These are phyloP conservation scores for Charaxes varanes DNA, from an alignment of 1,140 invertebrate genomes.

Conservation along the genomic window DNA sequence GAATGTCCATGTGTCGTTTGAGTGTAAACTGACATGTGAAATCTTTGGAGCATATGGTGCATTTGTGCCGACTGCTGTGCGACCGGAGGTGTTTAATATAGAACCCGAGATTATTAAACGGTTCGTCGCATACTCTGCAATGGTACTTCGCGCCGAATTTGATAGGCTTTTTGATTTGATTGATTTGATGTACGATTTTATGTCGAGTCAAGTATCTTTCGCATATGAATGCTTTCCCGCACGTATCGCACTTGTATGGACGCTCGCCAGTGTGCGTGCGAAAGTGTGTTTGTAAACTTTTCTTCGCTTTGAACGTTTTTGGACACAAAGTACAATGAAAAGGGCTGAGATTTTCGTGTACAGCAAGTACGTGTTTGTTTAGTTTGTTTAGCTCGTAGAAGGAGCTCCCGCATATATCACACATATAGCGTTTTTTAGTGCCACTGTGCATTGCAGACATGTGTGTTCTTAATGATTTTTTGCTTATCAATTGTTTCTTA, in stretches of 20 bases:
- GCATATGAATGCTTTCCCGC: not conserved
- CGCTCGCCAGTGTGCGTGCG: constrained; percentile 5
- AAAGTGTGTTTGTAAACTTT: constrained; percentile 3
- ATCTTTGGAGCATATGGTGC: constrained; percentile 88
- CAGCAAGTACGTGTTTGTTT: constrained; percentile 2
- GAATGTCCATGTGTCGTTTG: constrained; percentile 1
- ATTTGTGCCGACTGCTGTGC: constrained; percentile 79
- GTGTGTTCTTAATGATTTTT: constrained; percentile 1
- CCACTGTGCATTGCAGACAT: constrained; percentile 2
- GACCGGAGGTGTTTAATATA: not conserved
- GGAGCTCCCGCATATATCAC: constrained; percentile 6
- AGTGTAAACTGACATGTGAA: not conserved
- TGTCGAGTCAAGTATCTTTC: not conserved
- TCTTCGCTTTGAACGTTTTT: not conserved
- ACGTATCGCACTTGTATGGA: constrained; percentile 11
- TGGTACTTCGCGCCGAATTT: not conserved
- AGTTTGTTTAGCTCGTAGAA: constrained; percentile 8
- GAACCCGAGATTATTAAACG: no score
- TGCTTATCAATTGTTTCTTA: constrained; percentile 3
- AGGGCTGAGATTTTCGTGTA: constrained; percentile 11
- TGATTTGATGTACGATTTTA: not conserved
- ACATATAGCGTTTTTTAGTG: constrained; percentile 7
- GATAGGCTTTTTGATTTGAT: no score
- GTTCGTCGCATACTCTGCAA: not conserved
- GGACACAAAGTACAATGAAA: constrained; percentile 8